phyloP scores from a whole-genome alignment of 2,113 vertebrate genomes.

The Hyperopisus bebe region DNA sequence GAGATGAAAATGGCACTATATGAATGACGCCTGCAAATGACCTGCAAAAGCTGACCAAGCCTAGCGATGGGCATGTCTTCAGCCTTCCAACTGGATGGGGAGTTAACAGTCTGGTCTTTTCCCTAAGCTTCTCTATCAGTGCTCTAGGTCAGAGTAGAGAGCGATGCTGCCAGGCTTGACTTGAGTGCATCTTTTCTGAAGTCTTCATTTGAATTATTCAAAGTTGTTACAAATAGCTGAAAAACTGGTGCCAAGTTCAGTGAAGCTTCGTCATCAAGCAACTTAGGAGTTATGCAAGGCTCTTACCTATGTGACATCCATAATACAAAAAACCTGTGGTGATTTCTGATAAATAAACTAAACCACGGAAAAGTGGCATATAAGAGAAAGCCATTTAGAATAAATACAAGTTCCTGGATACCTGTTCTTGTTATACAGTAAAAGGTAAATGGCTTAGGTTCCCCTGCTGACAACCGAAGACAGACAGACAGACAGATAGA shows the following conservation, averaged over 20 bases:
- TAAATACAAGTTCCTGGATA: background rate
- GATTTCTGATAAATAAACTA: background rate
- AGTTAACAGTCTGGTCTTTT: background rate
- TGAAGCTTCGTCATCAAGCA: background rate
- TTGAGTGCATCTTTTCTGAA: background rate
- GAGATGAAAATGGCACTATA: background rate
- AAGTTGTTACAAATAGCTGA: background rate
- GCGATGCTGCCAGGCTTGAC: background rate
- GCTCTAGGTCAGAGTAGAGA: background rate
- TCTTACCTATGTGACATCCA: background rate
- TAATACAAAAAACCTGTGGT: background rate
- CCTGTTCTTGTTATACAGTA: background rate
- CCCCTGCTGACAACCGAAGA: background rate
- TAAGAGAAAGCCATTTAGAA: background rate
- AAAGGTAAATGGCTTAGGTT: background rate
- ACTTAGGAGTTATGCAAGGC: background rate
- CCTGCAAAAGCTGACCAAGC: background rate
- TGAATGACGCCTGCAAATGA: background rate
- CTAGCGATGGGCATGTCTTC: background rate
- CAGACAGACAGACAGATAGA: background rate
- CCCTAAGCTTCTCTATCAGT: background rate
- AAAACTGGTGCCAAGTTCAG: background rate
- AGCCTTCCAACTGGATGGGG: background rate
- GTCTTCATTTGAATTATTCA: background rate
- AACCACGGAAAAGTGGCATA: background rate